Conservation (phyloP, 2,888 invertebrate species). For the Pristionchus mayeri region DNA sequence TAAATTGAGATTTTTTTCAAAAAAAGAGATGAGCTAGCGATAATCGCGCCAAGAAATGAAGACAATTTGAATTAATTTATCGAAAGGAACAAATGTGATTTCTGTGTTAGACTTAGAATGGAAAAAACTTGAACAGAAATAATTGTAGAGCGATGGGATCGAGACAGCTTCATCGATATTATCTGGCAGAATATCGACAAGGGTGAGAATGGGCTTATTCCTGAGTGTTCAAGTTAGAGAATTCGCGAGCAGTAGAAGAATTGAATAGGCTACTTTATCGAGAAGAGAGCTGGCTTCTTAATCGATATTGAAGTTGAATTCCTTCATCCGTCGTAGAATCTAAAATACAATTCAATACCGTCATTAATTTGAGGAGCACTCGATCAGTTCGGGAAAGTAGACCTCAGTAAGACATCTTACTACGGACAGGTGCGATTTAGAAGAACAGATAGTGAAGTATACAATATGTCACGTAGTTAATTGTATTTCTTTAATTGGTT, state of each 20-base stretch:
- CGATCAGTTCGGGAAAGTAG: constrained; percentile 76
- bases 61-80: not conserved
- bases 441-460: not conserved
- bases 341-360: not conserved
- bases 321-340: too few relatives aligned
- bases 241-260: too few relatives aligned
- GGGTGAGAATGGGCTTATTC: constrained; percentile 62
- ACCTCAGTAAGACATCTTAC: constrained; percentile 75
- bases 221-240: too few relatives aligned
- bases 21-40: too few relatives aligned
- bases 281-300: too few relatives aligned
- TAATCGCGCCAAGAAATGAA: too few relatives aligned
- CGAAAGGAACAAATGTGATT: not conserved
- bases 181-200: constrained; percentile 77
- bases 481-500: too few relatives aligned
- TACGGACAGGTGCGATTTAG: constrained; percentile 68
- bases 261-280: too few relatives aligned
- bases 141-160: constrained; percentile 73
- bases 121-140: not conserved
- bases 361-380: constrained; percentile 69
- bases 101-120: not conserved
- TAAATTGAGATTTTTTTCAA: too few relatives aligned
- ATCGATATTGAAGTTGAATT: too few relatives aligned
- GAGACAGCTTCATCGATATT: constrained; percentile 76
- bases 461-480: not conserved